A percentile compares a stretch with the other conserved stretches of the same genome.
Evolutionary conservation across 2,113 vertebrate genomes (phyloP).

Genomic region (Euleptes europaea): DNA sequence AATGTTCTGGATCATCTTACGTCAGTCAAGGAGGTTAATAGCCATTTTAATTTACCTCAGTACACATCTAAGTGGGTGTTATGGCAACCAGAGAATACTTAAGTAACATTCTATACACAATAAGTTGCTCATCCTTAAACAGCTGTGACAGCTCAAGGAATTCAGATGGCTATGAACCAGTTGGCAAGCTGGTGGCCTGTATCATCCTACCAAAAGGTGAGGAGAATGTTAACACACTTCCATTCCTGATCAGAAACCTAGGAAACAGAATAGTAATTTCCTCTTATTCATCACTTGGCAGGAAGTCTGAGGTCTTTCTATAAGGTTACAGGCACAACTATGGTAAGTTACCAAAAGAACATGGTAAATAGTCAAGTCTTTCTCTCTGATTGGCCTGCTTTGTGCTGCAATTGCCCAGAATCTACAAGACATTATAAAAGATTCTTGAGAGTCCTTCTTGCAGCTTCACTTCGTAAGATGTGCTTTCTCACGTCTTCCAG

Average conservation of each 20-base stretch:
- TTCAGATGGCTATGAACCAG: background rate
- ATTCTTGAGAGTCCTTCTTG: background rate
- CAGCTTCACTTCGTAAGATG: background rate
- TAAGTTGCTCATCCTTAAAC: background rate
- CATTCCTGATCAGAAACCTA: background rate
- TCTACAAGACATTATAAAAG: background rate
- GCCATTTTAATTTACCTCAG: slow-evolving; percentile 12
- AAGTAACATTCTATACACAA: background rate
- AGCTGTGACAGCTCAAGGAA: background rate
- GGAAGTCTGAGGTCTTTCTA: background rate
- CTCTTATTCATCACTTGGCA: background rate
- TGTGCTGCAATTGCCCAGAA: background rate
- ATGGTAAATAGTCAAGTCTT: background rate
- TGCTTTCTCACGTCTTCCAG: too few species aligned
- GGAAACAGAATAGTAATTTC: background rate
- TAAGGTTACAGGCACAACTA: background rate
- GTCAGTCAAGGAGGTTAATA: background rate
- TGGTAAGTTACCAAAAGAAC: background rate
- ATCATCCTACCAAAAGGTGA: background rate
- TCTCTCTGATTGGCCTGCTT: background rate
- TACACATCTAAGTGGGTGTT: background rate
- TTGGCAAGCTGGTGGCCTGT: background rate
- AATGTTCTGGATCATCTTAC: background rate
- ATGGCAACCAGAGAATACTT: slow-evolving; percentile 30
- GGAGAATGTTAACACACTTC: background rate